phyloP scores from a whole-genome alignment of 2,888 invertebrate genomes.

The Eupithecia exiguata region DNA sequence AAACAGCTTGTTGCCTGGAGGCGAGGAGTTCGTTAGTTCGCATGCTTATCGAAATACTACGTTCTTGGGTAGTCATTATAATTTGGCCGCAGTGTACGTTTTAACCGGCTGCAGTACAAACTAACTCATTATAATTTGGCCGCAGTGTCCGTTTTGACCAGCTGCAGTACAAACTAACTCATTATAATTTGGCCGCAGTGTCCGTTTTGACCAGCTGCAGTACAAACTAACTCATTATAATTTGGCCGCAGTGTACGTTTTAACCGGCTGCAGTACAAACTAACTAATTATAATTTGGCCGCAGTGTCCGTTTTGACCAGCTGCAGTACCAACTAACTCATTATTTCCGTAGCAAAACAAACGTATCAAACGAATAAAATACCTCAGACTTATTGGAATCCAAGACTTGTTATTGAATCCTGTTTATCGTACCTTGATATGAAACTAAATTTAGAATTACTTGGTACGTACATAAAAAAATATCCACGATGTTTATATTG shows the following conservation, averaged over 20 bases:
- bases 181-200: conserved; percentile 11
- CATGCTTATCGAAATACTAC: conserved; percentile 25
- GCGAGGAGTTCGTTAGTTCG: conserved; percentile 16
- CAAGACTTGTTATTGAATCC: not conserved
- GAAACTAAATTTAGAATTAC: not conserved
- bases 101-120: not conserved
- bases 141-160: too few species aligned
- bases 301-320: not conserved
- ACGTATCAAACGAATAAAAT: not conserved
- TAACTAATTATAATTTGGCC: conserved; percentile 15
- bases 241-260: too few species aligned
- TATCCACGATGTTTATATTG: not conserved
- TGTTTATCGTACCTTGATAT: not conserved
- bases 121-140: conserved; percentile 8
- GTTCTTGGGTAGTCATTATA: conserved; percentile 4
- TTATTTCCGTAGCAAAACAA: conserved; percentile 1
- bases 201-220: not conserved
- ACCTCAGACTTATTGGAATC: not conserved
- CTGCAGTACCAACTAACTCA: not conserved
- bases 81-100: conserved; percentile 4
- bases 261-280: too few species aligned
- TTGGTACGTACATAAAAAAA: not conserved
- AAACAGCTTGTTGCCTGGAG: conserved; percentile 2
- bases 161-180: too few species aligned
- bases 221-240: conserved; percentile 8